These are phyloP conservation scores for Drosophila buzzatii DNA, from an alignment of 2,888 invertebrate genomes.

Conservation along the genomic window DNA sequence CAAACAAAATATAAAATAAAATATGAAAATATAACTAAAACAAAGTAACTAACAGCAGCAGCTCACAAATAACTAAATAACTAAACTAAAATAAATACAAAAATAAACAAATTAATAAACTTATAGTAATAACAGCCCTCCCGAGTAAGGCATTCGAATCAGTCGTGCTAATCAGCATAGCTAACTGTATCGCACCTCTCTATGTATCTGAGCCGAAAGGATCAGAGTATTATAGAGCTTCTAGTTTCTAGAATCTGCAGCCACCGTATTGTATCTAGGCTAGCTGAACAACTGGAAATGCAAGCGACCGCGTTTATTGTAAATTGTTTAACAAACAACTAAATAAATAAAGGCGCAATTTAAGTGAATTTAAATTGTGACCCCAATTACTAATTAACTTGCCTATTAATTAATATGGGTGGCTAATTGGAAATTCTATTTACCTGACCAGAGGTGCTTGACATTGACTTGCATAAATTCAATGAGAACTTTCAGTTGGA, in stretches of 20 bases:
- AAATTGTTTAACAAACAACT: slow-evolving; percentile 62
- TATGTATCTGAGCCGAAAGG: slow-evolving; percentile 9
- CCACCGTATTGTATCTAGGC: slow-evolving; percentile 19
- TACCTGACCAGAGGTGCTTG: too few species aligned
- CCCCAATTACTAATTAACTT: slow-evolving; percentile 36
- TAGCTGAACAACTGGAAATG: slow-evolving; percentile 25
- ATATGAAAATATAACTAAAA: not conserved
- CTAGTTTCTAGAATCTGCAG: slow-evolving; percentile 15
- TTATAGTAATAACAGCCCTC: not conserved
- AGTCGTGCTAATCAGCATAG: slow-evolving; percentile 45
- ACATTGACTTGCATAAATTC: too few species aligned
- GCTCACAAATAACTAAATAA: slow-evolving; percentile 1
- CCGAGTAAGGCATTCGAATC: slow-evolving; percentile 15
- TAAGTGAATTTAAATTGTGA: slow-evolving; percentile 47
- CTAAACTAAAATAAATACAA: not conserved
- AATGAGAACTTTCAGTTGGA: too few species aligned
- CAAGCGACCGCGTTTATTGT: slow-evolving; percentile 60
- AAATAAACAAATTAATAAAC: not conserved
- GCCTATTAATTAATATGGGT: too few species aligned
- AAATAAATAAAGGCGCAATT: slow-evolving; percentile 58
- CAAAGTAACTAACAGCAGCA: slow-evolving; percentile 16
- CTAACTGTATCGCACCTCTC: slow-evolving; percentile 34
- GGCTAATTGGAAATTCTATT: too few species aligned
- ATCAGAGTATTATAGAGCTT: slow-evolving; percentile 11
- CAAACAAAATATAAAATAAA: not conserved